phyloP scores from a whole-genome alignment of 2,888 invertebrate genomes.

The Oithona nana region DNA sequence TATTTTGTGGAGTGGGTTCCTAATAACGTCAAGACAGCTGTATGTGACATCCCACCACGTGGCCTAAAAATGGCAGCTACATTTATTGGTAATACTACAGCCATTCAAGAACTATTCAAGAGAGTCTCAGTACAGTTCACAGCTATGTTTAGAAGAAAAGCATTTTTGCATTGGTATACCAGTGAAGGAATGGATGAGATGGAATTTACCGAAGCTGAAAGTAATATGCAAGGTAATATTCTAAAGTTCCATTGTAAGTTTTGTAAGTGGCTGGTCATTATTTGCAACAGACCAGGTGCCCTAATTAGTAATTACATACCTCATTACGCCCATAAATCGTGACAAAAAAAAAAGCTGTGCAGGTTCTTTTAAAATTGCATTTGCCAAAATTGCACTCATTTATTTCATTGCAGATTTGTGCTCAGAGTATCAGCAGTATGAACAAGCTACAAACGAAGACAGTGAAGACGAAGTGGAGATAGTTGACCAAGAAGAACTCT shows the following conservation, averaged over 20 bases:
- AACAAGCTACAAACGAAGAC: conserved; percentile 24
- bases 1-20: conserved; percentile 84
- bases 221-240: conserved; percentile 47
- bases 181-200: conserved; percentile 35
- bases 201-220: conserved; percentile 37
- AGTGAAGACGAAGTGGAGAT: not conserved
- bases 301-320: too few relatives aligned
- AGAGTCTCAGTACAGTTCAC: conserved; percentile 39
- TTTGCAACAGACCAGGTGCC: too few relatives aligned
- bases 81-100: conserved; percentile 79
- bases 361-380: too few relatives aligned
- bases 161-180: conserved; percentile 40
- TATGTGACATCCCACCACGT: conserved; percentile 77
- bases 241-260: too few relatives aligned
- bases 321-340: too few relatives aligned
- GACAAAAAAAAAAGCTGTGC: too few relatives aligned
- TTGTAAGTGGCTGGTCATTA: too few relatives aligned
- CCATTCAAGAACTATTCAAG: conserved; percentile 81
- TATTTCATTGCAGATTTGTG: too few relatives aligned
- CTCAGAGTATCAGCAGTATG: conserved; percentile 30
- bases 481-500: too few relatives aligned
- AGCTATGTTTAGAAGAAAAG: conserved; percentile 41
- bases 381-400: not conserved
- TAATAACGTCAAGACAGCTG: conserved; percentile 84
- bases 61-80: conserved; percentile 87